Conservation (phyloP, 2,113 vertebrate species). For the mouse (Mus musculus) region GRCm39 chr13:37431001-37431500, state of each 20-base stretch:
- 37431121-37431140: neutral
- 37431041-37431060: neutral
- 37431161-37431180: neutral
- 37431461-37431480: too few species aligned
- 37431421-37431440: neutral
- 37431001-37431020: neutral
- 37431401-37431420: neutral
- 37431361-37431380: too few species aligned
- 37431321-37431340: neutral
- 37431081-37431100: neutral
- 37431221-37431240: neutral
- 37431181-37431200: neutral
- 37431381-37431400: neutral
- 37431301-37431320: neutral
- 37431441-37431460: neutral
- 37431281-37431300: accelerated
- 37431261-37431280: neutral
- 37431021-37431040: neutral
- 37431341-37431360: too few species aligned
- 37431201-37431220: neutral
- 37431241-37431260: neutral
- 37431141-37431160: neutral
- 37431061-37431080: neutral
- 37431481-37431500: neutral
- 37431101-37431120: neutral